A percentile compares a stretch with the other conserved stretches of the same genome.
Conservation (phyloP, 2,113 vertebrate genomes). For the Cololabis saira region DNA sequence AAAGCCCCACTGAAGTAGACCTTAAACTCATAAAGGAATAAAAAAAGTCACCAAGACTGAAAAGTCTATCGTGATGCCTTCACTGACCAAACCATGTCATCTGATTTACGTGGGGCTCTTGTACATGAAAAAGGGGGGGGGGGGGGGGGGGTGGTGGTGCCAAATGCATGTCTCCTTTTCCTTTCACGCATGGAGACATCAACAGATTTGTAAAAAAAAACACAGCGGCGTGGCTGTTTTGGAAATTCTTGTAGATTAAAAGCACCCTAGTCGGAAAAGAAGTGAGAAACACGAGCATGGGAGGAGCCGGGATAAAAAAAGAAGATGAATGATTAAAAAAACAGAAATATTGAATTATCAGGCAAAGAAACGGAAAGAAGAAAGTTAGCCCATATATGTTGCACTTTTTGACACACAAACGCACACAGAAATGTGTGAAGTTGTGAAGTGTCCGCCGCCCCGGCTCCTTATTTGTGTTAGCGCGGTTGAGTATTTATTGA, state of each 20-base stretch:
- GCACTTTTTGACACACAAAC: constrained; percentile 15
- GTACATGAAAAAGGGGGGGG: constrained; percentile 26
- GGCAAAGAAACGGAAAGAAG: constrained; percentile 37
- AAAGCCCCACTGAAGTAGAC: constrained; percentile 70
- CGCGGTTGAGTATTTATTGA: constrained; percentile 84
- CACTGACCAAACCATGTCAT: constrained; percentile 66
- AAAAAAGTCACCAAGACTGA: constrained; percentile 32
- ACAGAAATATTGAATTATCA: constrained; percentile 44
- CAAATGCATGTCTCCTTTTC: constrained; percentile 30
- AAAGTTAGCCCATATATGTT: constrained; percentile 56
- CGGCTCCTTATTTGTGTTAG: constrained; percentile 80
- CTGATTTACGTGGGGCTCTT: constrained; percentile 50
- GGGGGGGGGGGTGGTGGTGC: constrained; percentile 20
- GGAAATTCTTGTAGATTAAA: constrained; percentile 4
- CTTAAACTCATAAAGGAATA: constrained; percentile 59
- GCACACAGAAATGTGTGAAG: constrained; percentile 41
- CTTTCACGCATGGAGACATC: constrained; percentile 23
- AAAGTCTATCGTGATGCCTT: constrained; percentile 55
- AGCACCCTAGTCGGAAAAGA: constrained; percentile 14
- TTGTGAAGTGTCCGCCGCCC: constrained; percentile 60
- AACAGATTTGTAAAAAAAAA: constrained; percentile 35
- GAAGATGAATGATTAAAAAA: neutral
- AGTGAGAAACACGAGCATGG: constrained; percentile 41
- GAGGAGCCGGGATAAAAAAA: constrained; percentile 2
- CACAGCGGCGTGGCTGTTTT: constrained; percentile 34